phyloP scores from a whole-genome alignment of 2,113 vertebrate genomes.

The Cryptotis parvus region DNA sequence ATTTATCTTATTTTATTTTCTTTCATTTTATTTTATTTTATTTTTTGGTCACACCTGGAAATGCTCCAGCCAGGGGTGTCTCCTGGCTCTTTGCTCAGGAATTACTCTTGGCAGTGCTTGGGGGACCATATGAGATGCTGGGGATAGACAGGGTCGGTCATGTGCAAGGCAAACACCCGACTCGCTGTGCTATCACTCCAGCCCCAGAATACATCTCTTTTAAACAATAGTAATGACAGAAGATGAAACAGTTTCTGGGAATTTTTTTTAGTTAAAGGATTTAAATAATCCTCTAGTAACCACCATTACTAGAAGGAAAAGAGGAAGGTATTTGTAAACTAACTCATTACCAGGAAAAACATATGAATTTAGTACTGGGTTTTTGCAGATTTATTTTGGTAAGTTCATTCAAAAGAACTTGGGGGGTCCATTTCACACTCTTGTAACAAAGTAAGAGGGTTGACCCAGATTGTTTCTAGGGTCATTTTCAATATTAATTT shows the following conservation, averaged over 20 bases:
- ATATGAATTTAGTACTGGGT: neutral
- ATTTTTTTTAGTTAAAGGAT: neutral
- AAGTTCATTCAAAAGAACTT: neutral
- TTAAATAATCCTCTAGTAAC: constrained; percentile 8
- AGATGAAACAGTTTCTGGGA: neutral
- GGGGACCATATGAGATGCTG: too few relatives aligned
- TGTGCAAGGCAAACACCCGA: too few relatives aligned
- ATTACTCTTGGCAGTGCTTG: too few relatives aligned
- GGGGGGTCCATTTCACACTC: neutral
- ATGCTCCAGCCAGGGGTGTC: too few relatives aligned
- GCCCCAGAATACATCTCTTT: constrained; percentile 11
- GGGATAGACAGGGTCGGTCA: too few relatives aligned
- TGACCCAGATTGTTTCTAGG: neutral
- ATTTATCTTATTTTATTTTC: too few relatives aligned
- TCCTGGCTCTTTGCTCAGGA: too few relatives aligned
- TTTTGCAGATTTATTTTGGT: constrained; percentile 4
- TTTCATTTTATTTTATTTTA: too few relatives aligned
- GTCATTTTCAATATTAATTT: constrained; percentile 2
- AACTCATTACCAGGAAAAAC: neutral
- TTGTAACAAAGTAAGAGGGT: neutral
- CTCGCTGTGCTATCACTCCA: too few relatives aligned
- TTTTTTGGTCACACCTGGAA: too few relatives aligned
- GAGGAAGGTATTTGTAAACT: neutral
- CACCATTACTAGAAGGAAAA: neutral
- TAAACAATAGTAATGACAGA: constrained; percentile 25